phyloP scores from a whole-genome alignment of 2,888 invertebrate genomes.

The Chironomus riparius region DNA sequence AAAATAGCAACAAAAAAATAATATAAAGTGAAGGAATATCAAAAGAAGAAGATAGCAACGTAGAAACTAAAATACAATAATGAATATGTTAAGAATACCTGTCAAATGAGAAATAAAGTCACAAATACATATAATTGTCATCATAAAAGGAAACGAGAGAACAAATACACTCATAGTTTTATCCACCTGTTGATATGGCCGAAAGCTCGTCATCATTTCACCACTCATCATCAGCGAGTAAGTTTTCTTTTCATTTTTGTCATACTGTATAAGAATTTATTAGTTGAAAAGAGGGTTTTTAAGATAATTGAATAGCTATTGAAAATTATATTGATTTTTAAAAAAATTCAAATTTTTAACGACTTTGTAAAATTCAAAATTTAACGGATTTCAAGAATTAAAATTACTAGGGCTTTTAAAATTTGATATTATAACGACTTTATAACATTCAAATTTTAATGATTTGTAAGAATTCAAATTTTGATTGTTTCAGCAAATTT shows the following conservation, averaged over 20 bases:
- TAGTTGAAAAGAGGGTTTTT: too few species aligned
- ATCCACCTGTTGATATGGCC: slow-evolving; percentile 21
- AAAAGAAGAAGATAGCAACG: background rate
- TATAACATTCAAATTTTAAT: too few species aligned
- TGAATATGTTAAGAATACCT: background rate
- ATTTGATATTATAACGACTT: too few species aligned
- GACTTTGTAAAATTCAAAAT: too few species aligned
- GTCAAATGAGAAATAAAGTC: background rate
- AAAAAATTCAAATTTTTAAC: too few species aligned
- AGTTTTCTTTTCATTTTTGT: background rate
- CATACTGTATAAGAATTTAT: too few species aligned
- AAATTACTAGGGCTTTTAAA: too few species aligned
- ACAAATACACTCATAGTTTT: background rate
- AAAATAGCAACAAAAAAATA: background rate
- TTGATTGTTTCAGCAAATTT: too few species aligned
- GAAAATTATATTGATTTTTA: too few species aligned
- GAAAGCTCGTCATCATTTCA: slow-evolving; percentile 5
- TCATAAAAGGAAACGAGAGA: background rate
- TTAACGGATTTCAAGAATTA: too few species aligned
- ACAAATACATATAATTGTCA: background rate
- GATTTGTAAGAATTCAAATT: too few species aligned
- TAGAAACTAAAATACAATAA: background rate
- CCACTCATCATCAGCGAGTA: slow-evolving; percentile 18
- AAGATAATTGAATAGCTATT: too few species aligned
- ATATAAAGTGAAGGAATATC: background rate